These are phyloP conservation scores for Callyntrura sp. DNA, from an alignment of 2,888 invertebrate species.

Conservation along the genomic window DNA sequence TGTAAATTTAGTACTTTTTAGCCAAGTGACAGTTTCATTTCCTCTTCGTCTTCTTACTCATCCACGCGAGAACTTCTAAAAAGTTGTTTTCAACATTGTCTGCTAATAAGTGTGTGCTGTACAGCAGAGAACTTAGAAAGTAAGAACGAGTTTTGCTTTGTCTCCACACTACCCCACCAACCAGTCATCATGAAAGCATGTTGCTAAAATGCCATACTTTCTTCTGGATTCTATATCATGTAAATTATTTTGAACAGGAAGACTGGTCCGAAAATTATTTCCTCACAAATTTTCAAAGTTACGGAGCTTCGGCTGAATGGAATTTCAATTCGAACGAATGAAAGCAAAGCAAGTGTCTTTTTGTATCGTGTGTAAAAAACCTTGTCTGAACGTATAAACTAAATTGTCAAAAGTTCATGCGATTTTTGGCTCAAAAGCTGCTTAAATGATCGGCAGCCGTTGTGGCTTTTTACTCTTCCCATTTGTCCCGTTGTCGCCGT, in stretches of 20 bases:
- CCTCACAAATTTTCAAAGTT: constrained; percentile 44
- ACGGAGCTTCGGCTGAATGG: constrained; percentile 13
- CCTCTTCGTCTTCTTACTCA: constrained; percentile 22
- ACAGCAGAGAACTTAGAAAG: not conserved
- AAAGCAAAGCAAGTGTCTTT: constrained; percentile 3
- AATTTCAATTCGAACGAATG: constrained; percentile 18
- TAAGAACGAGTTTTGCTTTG: constrained; percentile 10
- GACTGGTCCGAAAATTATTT: constrained; percentile 58
- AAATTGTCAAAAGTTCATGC: constrained; percentile 1
- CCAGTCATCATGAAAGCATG: constrained; percentile 33
- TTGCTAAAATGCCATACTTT: not conserved
- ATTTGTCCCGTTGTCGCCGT: constrained; percentile 41
- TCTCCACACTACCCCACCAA: constrained; percentile 16
- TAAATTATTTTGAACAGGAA: constrained; percentile 55
- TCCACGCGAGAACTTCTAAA: not conserved
- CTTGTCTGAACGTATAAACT: not conserved
- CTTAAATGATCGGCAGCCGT: constrained; percentile 64
- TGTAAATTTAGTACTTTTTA: constrained; percentile 58
- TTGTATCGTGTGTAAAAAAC: not conserved
- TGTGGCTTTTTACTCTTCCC: constrained; percentile 37
- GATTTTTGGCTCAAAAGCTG: constrained; percentile 26
- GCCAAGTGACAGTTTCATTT: constrained; percentile 55
- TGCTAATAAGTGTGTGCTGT: constrained; percentile 10
- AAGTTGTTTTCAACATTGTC: not conserved
- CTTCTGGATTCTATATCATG: constrained; percentile 34